Evolutionary conservation across 2,797 vertebrate genomes (phyloP), one percentile per base, ranked within the genome.

Genomic region (Brotula barbata): DNA sequence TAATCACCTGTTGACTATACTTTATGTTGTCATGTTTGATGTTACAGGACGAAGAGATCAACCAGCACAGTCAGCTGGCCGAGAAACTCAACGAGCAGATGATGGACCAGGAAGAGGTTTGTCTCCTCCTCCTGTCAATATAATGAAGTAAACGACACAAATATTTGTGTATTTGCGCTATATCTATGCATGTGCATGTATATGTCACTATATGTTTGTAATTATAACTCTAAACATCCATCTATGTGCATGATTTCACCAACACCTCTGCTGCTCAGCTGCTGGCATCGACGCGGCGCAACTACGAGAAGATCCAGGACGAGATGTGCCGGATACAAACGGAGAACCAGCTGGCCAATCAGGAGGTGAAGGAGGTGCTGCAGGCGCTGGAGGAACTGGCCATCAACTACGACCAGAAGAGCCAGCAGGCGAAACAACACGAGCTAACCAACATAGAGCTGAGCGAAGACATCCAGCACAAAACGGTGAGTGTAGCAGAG

Each of bases 331-430:
- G 96, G 20, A 93, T 98, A 67, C 96, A 98, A 87, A 90, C 94
- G 20, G 96, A 98, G 90, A 98, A 97, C 2, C 95, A 98, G 73
- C 95, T 95, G 3, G 97, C 95, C 64, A 98, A 98, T 80, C 96
- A 98, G 60, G 96, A 97, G 88, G 96, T 98, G 72, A 98, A 98
- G 82, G 96, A 98, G 84, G 96, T 98, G 70, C 85, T 98, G 51
- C 96, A 97, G 89, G 95, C 95, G 13, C 90, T 98, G 76, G 96
- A 97, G 80, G 96, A 98, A 77, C 92, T 98, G 75, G 96, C 96
- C 10, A 95, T 98, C 80, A 98, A 98, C 86, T 98, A 98, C 9
- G 96, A 98, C 81, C 96, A 98, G 85, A 98, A 98, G 83, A 98
- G 95, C 76, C 96, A 97, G 75, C 91, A 94, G 68, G 93, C 92